Evolutionary conservation across 2,113 vertebrate genomes (phyloP).

Genomic region (Callipepla californica): DNA sequence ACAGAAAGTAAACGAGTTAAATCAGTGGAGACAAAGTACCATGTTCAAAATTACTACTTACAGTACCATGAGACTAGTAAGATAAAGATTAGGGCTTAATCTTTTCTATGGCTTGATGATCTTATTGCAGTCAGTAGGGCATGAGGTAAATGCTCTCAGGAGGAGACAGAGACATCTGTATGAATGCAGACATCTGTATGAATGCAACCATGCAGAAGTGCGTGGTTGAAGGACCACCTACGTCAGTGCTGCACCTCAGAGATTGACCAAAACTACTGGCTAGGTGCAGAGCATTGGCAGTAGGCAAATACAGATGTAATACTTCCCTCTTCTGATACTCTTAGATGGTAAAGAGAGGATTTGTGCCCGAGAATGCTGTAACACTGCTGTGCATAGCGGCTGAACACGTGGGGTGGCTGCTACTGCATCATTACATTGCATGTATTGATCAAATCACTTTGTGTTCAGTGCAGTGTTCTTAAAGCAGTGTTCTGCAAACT

Average conservation of each 20-base stretch:
- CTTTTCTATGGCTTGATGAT: neutral
- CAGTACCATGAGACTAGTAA: neutral
- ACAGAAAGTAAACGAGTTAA: neutral
- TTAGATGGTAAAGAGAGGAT: slow-evolving; percentile 7
- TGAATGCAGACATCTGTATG: neutral
- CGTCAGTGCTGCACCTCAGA: neutral
- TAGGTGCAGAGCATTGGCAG: neutral
- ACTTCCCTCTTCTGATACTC: neutral
- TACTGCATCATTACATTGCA: neutral
- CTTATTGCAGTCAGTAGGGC: neutral
- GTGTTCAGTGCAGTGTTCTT: neutral
- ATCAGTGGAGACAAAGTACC: neutral
- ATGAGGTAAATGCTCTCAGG: neutral
- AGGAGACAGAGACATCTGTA: neutral
- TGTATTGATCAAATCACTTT: neutral
- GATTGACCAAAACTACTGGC: neutral
- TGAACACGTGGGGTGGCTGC: neutral
- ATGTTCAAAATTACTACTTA: no score
- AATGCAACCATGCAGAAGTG: neutral
- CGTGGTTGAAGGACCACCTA: neutral
- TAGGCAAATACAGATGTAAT: neutral
- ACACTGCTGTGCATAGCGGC: neutral
- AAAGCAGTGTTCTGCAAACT: neutral
- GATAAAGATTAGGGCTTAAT: neutral
- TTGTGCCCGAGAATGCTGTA: slow-evolving; percentile 5